Evolutionary conservation across 1,140 invertebrate genomes (phyloP), one percentile per base, ranked within the genome.

Genomic region (Drosophila nigromelanica): DNA sequence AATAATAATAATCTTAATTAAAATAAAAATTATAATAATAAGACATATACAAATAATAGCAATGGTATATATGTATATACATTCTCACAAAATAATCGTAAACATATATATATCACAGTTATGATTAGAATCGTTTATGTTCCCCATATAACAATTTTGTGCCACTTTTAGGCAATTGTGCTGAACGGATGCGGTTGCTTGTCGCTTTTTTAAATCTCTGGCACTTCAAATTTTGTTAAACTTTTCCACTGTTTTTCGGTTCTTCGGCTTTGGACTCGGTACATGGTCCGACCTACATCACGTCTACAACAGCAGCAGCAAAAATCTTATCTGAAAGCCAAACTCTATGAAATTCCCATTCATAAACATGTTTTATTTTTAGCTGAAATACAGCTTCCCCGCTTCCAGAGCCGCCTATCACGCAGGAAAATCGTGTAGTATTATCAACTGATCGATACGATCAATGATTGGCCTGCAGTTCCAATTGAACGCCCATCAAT

Each of bases 211-310:
- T 66, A 61, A 73, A 55, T 69, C 50, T 63, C 21, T 11, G 27
- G 12, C 77, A 67, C 56, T 51, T 64, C 15, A 48, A 18, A 58
- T 7, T 66, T 50, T 39, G 63, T 48, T n/a, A 70, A 78, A 87
- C 59, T 63, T 82, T 87, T 87, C 78, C 78, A 82, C 40, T 76
- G 40, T n/a, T 33, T 40, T 47, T 24, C n/a, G 37, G 55, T 45
- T 35, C 56, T 6, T 37, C 43, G 33, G 33, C 47, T 39, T 54
- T 43, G 40, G 51, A 74, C 43, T 24, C 18, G 55, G 69, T 75
- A 63, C 27, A 60, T 58, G 58, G 63, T 72, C 67, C 47, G 47
- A 54, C 27, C 61, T 71, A 85, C 80, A 83, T 76, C 81, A 85
- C 43, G 56, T 45, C 60, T 52, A 15, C 37, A 39, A 33, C 62